Evolutionary conservation across 2,113 vertebrate species (phyloP).

Genomic region (Oophaga pumilio): DNA sequence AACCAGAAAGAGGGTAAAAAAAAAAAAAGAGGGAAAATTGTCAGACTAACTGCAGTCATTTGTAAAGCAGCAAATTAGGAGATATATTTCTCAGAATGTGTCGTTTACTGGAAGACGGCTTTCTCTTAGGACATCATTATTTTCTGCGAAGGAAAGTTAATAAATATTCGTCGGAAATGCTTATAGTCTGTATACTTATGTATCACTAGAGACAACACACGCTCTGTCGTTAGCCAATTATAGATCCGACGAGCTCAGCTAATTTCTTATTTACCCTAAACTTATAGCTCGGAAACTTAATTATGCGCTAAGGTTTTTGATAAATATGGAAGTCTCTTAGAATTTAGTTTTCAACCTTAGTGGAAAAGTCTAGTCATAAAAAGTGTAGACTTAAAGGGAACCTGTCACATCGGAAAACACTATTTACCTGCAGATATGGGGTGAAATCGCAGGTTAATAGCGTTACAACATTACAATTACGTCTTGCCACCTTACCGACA

Average conservation of each 20-base stretch:
- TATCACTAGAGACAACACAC: background rate
- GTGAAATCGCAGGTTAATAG: too few species aligned
- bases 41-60: slow-evolving; percentile 18
- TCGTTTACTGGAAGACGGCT: background rate
- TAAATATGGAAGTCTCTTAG: background rate
- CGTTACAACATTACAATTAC: too few species aligned
- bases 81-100: background rate
- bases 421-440: too few species aligned
- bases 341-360: too few species aligned
- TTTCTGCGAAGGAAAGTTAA: background rate
- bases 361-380: too few species aligned
- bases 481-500: too few species aligned
- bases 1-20: background rate
- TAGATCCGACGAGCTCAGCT: background rate
- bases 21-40: slow-evolving; percentile 3
- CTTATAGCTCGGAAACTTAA: background rate
- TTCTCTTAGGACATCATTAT: slow-evolving; percentile 43
- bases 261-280: background rate
- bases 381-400: too few species aligned
- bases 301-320: background rate
- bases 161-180: slow-evolving; percentile 10
- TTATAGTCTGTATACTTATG: slow-evolving; percentile 5
- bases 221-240: slow-evolving; percentile 11
- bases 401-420: too few species aligned
- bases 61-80: slow-evolving; percentile 45